Evolutionary conservation across 2,113 vertebrate species (phyloP), one percentile per base, ranked within the genome.

Genomic region (Paralichthys olivaceus): DNA sequence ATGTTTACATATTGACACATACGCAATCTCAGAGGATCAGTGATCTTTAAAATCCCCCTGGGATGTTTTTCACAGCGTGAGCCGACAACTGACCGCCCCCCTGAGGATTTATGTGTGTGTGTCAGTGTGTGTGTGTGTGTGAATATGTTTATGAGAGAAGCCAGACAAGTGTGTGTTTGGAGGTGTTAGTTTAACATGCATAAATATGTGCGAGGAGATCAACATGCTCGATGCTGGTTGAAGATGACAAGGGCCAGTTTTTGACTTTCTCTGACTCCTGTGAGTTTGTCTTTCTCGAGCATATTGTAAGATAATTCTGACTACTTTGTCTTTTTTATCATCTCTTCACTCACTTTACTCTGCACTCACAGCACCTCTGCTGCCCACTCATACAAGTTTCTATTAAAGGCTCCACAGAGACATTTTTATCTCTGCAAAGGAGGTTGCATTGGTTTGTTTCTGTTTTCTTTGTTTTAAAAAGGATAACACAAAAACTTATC

Each of bases 1-100:
- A 81, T 90, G 90, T 90, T 91, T 91, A 89, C 88, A 89, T 89
- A 84, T 83, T 80, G 76, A 83, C 85, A 85, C 83, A 85, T 77
- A 81, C 19, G 51, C 84, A 84, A 79, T 86, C 86, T 80, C 83
- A 74, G 47, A 53, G 89, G 92, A 92, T 91, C 86, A 91, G 83
- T 57, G 63, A 49, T 40, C 63, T 37, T 37, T 77, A 28, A 90
- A 91, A 88, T 89, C 85, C 87, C 83, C 84, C 61, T 43, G 75
- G 82, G 86, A 84, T 91, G 90, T 93, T 92, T 91, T 90, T 87
- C 86, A 78, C 80, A 79, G 81, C 45, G 25, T 69, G 79, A 77
- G 56, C 45, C 49, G 25, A 67, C 5, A 25, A 71, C 75, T 83
- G 75, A 84, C 51, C 20, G 5, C 23, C 76, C 69, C 69, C 72